Conservation (phyloP, 2,113 vertebrate genomes). For the Cyanoramphus novaezelandiae region DNA sequence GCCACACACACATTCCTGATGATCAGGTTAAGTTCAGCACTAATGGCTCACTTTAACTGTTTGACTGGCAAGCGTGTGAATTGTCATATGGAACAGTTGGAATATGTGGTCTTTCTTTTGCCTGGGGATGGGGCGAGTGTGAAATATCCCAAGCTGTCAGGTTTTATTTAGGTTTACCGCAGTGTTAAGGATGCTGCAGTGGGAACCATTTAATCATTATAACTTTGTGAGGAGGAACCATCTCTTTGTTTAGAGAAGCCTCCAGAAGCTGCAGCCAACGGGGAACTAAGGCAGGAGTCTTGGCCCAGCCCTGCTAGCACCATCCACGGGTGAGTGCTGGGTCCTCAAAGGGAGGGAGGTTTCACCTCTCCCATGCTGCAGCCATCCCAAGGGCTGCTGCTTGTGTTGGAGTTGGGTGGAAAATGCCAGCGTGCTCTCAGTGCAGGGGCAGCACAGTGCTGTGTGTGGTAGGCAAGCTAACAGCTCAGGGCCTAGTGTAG, state of each 20-base stretch:
- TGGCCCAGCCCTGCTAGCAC: background rate
- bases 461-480: background rate
- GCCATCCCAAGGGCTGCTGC: background rate
- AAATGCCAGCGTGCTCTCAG: background rate
- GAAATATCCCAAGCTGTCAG: fast-evolving
- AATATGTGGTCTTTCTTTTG: background rate
- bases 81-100: background rate
- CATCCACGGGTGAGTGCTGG: fast-evolving
- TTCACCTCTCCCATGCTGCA: background rate
- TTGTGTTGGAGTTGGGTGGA: background rate
- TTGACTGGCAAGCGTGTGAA: background rate
- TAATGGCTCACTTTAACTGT: background rate
- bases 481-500: fast-evolving
- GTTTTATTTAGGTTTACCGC: background rate
- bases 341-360: too few relatives aligned
- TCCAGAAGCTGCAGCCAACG: background rate
- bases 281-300: fast-evolving
- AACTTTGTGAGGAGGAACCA: fast-evolving
- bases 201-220: background rate
- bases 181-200: background rate
- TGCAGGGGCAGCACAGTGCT: background rate
- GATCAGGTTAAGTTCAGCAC: background rate
- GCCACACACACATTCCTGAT: background rate
- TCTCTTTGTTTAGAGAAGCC: background rate
- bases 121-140: background rate